Conservation (phyloP, 2,797 vertebrate species). For the Onychomys arenicola region DNA sequence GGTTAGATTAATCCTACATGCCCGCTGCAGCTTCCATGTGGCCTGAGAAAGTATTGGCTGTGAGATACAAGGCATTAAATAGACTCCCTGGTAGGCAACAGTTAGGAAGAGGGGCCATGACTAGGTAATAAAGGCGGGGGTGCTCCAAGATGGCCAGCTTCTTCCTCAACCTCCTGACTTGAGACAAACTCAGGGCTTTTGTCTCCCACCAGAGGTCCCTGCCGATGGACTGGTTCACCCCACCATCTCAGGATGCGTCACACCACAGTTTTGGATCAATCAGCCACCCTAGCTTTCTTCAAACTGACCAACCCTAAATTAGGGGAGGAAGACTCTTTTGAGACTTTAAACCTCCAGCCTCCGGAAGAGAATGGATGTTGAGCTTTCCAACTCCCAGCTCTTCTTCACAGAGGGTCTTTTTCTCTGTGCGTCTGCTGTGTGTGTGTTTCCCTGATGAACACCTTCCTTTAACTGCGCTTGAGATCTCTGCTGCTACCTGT, state of each 20-base stretch:
- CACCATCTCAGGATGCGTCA: background rate
- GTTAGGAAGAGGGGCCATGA: background rate
- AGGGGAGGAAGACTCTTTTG: background rate
- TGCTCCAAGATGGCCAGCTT: background rate
- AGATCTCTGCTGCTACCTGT: background rate
- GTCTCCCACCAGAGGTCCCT: background rate
- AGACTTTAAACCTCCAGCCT: background rate
- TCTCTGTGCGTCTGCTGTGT: background rate
- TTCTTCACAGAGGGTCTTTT: background rate
- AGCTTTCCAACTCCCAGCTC: background rate
- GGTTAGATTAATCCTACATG: conserved; percentile 63
- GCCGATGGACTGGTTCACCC: background rate
- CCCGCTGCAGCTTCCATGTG: background rate
- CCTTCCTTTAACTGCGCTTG: background rate
- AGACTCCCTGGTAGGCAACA: background rate
- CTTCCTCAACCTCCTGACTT: background rate
- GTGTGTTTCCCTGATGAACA: background rate
- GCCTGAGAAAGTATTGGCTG: background rate
- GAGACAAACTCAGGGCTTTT: background rate
- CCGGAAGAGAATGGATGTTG: background rate
- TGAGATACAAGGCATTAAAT: background rate
- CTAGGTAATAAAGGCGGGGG: background rate
- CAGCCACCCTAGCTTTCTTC: background rate
- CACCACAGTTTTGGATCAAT: background rate
- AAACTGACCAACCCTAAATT: background rate